phyloP scores from a whole-genome alignment of 1,140 invertebrate genomes.

The Hyles vespertilio region DNA sequence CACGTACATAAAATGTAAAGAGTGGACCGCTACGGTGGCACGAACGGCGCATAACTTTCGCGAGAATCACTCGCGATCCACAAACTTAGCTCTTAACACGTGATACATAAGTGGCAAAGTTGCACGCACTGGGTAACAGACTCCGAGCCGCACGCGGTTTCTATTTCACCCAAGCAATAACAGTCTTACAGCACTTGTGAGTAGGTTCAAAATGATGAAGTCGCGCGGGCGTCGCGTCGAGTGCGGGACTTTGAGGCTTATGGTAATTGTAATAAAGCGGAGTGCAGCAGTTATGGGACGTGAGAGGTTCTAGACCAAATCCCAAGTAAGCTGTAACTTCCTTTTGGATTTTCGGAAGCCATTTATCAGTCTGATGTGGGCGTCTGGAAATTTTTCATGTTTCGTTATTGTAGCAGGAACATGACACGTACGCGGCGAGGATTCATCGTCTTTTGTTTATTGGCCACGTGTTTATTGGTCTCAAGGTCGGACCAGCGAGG shows the following conservation, averaged over 20 bases:
- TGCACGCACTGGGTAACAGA: slow-evolving; percentile 35
- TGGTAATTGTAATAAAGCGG: slow-evolving; percentile 75
- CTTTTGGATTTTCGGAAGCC: slow-evolving; percentile 80
- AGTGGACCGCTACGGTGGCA: slow-evolving; percentile 67
- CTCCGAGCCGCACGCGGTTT: slow-evolving; percentile 56
- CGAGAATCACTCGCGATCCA: slow-evolving; percentile 29
- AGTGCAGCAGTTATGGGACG: slow-evolving; percentile 75
- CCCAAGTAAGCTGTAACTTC: slow-evolving; percentile 79
- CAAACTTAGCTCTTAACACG: slow-evolving; percentile 52
- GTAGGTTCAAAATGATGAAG: slow-evolving; percentile 73
- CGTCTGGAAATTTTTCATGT: slow-evolving; percentile 76
- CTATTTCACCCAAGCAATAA: slow-evolving; percentile 72
- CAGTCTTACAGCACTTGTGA: slow-evolving; percentile 62
- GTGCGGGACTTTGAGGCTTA: slow-evolving; percentile 74
- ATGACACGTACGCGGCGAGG: slow-evolving; percentile 52
- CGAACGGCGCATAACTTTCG: slow-evolving; percentile 70
- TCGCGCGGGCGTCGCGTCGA: slow-evolving; percentile 47
- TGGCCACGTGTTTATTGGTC: slow-evolving; percentile 33
- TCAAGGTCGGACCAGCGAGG: slow-evolving; percentile 37
- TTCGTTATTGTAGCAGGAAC: slow-evolving; percentile 66
- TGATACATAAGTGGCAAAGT: slow-evolving; percentile 49
- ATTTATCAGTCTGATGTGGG: slow-evolving; percentile 78
- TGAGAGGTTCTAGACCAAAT: slow-evolving; percentile 77
- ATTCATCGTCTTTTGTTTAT: slow-evolving; percentile 41
- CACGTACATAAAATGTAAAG: slow-evolving; percentile 71